Evolutionary conservation across 2,888 invertebrate genomes (phyloP), one percentile per base, ranked within the genome.

Genomic region (Troides helena): DNA sequence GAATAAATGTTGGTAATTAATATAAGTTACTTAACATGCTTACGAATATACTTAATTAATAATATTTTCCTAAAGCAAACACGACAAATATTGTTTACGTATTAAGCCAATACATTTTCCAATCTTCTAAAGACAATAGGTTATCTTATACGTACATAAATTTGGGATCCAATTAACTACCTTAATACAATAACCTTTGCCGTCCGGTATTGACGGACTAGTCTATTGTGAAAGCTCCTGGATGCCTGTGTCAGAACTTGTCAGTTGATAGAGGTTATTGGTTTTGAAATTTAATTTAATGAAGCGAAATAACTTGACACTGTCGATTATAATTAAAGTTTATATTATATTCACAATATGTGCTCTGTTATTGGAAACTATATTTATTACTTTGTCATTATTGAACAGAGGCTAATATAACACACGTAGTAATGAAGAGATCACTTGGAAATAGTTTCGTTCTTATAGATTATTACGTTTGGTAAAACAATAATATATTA

Each of bases 111-210:
- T 58, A 58, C 23, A 23, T 58, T 58, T 23, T 23, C 57, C 65
- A 65, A 65, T 65, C 39, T 65, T 25, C 25, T 25, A 58, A 46
- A 25, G 58, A 65, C 65, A 65, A 65, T 65, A 46, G 23, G 65
- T 46, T 21, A 43, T 58, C 57, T 18, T 65, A 65, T 65, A 65
- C 58, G 14, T 23, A 58, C 57, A 23, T 23, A 65, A 69, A 62
- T 69, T 69, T 58, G 57, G 50, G 23, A 69, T 65, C 57, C 65
- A 69, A 69, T 69, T 65, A 69, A 65, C 69, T 58, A 58, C 69
- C 69, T 69, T 46, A 65, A 50, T 61, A 65, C 69, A 69, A 69
- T 56, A 69, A 65, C 62, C 43, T 60, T 39, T 65, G 21, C 62
- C 62, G 64, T 69, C 68, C 60, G 57, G 57, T 69, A 69, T 69